Base-by-base conservation (phyloP, 2,797 vertebrate species). In the Antennarius maculatus region DNA sequence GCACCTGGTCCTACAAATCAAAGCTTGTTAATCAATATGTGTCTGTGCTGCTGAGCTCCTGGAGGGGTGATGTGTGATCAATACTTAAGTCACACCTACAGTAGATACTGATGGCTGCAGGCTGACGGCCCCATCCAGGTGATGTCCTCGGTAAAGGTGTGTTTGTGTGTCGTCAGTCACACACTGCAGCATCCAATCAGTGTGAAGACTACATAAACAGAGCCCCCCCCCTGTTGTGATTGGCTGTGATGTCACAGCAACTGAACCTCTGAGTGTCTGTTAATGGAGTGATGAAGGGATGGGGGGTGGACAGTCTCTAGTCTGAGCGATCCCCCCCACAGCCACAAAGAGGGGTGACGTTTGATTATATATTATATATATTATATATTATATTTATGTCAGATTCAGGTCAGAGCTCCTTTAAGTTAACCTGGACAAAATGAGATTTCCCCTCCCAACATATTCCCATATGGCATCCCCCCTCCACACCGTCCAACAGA, bases 381-480 rank as follows among this genome's bases (percentile, higher is more conserved):
- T 23, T 23, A 23, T 23, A 23, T 23, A 23, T 23, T 23, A 23
- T 83, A 89, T 91, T 89, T 88, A 87, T 83, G 80, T 92, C 86
- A 91, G 88, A 92, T 88, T 84, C 82, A 81, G 88, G 91, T 88
- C 88, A 88, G 67, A 80, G 87, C 80, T 90, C 88, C 90, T 89
- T 80, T 77, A 82, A 89, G 88, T 82, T 89, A 85, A 74, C 83
- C 84, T 84, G 69, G 81, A 85, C 89, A 88, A 92, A 91, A 92
- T 92, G 53, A 89, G 87, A 92, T 91, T 92, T 90, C 71, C 75
- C 77, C 83, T 88, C 81, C 81, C 79, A 82, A 91, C 89, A 91
- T 86, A 90, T 85, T 83, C 70, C 63, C 71, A n/a, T n/a, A n/a
- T n/a, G n/a, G 76, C 74, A 76, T 83, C 69, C 51, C 52, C 81